Percentiles rank a stretch among this genome's conserved stretches.
Evolutionary conservation across 2,113 vertebrate genomes (phyloP).

Genomic region (Brachypodius melanocephalos): DNA sequence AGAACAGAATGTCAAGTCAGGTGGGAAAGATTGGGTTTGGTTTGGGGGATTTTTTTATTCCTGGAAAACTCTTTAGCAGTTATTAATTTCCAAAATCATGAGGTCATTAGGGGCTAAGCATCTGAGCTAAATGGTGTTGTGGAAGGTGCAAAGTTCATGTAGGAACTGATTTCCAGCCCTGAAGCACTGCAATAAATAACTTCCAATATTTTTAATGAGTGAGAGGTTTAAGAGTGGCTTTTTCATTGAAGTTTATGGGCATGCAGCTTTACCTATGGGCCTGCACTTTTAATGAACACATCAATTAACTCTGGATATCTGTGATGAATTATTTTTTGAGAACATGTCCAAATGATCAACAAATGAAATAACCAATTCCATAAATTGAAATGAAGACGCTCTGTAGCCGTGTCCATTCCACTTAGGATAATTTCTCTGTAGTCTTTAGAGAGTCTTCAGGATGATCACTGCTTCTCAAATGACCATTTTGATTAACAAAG

Average conservation of each 20-base stretch:
- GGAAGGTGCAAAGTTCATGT: not conserved
- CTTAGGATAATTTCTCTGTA: not conserved
- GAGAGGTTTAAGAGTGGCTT: not conserved
- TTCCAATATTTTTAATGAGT: not conserved
- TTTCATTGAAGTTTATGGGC: not conserved
- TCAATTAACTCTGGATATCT: not conserved
- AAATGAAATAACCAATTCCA: slow-evolving; percentile 33
- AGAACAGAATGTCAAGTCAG: not conserved
- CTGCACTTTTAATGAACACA: slow-evolving; percentile 16
- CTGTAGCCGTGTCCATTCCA: not conserved
- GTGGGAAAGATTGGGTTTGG: not conserved
- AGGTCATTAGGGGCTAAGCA: not conserved
- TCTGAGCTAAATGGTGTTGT: not conserved
- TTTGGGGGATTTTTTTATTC: no score
- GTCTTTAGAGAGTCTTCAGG: slow-evolving; percentile 17
- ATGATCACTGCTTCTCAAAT: slow-evolving; percentile 28
- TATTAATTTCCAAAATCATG: not conserved
- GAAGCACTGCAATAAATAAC: not conserved
- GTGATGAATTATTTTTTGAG: not conserved
- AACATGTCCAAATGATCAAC: not conserved
- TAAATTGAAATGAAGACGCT: slow-evolving; percentile 37
- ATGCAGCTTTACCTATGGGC: not conserved
- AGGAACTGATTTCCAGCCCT: not conserved
- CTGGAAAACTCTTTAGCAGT: not conserved
- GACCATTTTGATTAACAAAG: slow-evolving; percentile 42